phyloP scores from a whole-genome alignment of 2,113 vertebrate species.

The Gadus chalcogrammus region DNA sequence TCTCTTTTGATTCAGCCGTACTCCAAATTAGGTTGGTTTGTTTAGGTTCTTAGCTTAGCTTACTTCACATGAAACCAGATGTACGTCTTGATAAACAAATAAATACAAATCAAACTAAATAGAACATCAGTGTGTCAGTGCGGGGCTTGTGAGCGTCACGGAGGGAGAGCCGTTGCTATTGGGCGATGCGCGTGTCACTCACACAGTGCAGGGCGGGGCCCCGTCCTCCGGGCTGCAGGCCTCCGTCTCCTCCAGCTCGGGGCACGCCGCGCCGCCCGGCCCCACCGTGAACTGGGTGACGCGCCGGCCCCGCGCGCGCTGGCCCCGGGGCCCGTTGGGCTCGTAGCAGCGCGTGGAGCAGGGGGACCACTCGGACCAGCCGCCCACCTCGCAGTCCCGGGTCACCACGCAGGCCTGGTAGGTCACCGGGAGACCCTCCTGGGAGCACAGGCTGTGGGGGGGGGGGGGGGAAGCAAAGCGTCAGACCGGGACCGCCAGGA shows the following conservation, averaged over 20 bases:
- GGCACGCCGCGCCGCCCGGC: constrained; percentile 77
- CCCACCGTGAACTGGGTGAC: constrained; percentile 83
- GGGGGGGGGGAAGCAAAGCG: neutral
- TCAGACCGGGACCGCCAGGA: too few species aligned
- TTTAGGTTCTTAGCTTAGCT: too few species aligned
- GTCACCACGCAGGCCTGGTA: constrained; percentile 90
- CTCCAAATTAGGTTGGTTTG: too few species aligned
- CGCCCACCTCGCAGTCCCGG: constrained; percentile 86
- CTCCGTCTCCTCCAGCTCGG: constrained; percentile 83
- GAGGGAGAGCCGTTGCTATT: too few species aligned
- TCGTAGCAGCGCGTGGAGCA: constrained; percentile 89
- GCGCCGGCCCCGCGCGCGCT: constrained; percentile 75
- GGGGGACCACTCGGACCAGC: constrained; percentile 89
- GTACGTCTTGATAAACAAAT: too few species aligned
- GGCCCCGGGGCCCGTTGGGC: constrained; percentile 76
- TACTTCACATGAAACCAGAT: too few species aligned
- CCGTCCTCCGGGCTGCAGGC: constrained; percentile 80
- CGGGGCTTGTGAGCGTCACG: too few species aligned
- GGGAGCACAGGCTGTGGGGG: constrained; percentile 81
- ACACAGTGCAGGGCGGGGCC: constrained; percentile 81
- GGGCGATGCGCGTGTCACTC: constrained; percentile 57
- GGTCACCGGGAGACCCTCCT: constrained; percentile 83
- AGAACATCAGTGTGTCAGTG: too few species aligned
- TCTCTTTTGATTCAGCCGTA: too few species aligned
- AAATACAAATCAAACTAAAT: too few species aligned